A percentile compares a stretch with the other conserved stretches of the same genome.
Conservation (phyloP, 2,113 vertebrate genomes). For the Pandion haliaetus region DNA sequence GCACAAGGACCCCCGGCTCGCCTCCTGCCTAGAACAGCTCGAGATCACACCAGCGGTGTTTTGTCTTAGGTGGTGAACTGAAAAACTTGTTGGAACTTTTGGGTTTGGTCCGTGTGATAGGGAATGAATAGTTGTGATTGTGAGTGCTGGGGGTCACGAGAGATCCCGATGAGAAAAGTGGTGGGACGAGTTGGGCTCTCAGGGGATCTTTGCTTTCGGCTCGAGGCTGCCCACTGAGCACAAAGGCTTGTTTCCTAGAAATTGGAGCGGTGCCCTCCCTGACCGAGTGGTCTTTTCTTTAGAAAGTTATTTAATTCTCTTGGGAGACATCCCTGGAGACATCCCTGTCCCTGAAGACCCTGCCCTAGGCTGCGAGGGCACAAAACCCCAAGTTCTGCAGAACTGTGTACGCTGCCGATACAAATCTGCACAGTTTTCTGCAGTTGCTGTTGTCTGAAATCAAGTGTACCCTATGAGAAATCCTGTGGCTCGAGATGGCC, state of each 20-base stretch:
- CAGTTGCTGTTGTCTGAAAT: neutral
- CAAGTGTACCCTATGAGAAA: neutral
- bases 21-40: neutral
- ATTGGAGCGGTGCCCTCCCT: rapidly evolving
- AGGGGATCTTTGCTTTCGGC: neutral
- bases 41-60: rapidly evolving
- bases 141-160: neutral
- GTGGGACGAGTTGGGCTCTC: neutral
- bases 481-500: neutral
- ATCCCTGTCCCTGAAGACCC: neutral
- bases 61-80: neutral
- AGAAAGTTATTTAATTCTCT: neutral
- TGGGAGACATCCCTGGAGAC: neutral
- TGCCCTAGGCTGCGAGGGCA: neutral
- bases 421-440: rapidly evolving
- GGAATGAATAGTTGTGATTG: neutral
- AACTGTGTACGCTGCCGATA: rapidly evolving
- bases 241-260: neutral
- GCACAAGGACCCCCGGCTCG: rapidly evolving
- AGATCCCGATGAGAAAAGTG: rapidly evolving
- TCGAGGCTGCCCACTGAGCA: neutral
- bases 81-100: neutral
- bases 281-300: rapidly evolving
- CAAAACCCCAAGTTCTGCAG: neutral
- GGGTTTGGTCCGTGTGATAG: rapidly evolving